Base-by-base conservation (phyloP, 53 echinoderm and acorn worm species). In the Apostichopus leukothele region DNA sequence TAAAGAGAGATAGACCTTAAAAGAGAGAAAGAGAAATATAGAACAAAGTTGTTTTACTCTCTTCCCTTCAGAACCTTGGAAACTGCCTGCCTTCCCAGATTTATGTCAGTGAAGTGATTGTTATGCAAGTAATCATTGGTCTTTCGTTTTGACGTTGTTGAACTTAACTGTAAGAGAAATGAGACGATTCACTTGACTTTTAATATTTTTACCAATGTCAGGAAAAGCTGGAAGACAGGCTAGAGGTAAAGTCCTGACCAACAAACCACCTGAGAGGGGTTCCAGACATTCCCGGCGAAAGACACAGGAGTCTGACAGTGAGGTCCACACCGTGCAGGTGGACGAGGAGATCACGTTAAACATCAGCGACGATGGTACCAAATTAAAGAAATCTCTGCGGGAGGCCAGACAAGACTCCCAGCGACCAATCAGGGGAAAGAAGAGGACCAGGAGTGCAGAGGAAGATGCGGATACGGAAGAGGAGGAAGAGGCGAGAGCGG, bases 391-490 rank as follows among this genome's bases (percentile, higher is more conserved):
- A 27, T 67, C 86, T n/a, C 11, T 53, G 5, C 12, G 53, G 9
- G 74, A 75, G 21, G 21, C 11, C 50, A 22, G 74, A n/a, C 74
- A 52, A 27, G 75, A 19, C 10, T 51, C 51, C 21, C 52, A 75
- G 19, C 52, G 74, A 60, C 22, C 88, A 0, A 12, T n/a, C 50
- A 74, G 90, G 54, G 90, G 90, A 4, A 83, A 84, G 54, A 84
- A 84, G 50, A 83, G 76, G 74, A 57, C 90, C 51, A 90, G 84
- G 75, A 75, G 90, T 84, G 78, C 23, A 1, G 79, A 80, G n/a
- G 89, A 89, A 50, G 80, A 89, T 67, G 81, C 89, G 14, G 80
- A 80, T 61, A 76, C 79, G 23, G 89, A 78, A 78, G 77, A 89
- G 79, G 89, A 78, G 23, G 88, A 87, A 5, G 88, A 75, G 53